phyloP scores from a whole-genome alignment of 2,888 invertebrate genomes.

The Diplazon laetatorius region DNA sequence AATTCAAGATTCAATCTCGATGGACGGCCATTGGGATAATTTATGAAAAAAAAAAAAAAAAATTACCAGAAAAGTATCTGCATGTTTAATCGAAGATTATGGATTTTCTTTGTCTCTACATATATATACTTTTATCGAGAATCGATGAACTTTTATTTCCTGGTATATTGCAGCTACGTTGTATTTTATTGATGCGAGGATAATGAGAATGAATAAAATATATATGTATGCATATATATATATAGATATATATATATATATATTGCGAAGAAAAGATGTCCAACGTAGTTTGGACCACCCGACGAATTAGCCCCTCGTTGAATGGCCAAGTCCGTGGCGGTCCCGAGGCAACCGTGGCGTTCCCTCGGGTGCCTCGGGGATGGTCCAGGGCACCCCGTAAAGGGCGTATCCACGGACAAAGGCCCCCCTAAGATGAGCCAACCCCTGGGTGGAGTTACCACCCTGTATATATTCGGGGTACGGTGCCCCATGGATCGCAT shows the following conservation, averaged over 20 bases:
- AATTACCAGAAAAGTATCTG: no score
- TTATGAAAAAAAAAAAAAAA: no score
- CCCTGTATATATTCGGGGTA: conserved; percentile 73
- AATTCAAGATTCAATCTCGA: conserved; percentile 19
- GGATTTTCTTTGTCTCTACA: no score
- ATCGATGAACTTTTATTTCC: neutral
- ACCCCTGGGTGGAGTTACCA: conserved; percentile 81
- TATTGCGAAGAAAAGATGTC: conserved; percentile 26
- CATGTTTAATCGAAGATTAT: no score
- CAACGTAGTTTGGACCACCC: conserved; percentile 72
- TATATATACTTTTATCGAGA: no score
- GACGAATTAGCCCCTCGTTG: conserved; percentile 77
- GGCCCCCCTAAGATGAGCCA: conserved; percentile 73
- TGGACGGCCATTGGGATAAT: neutral
- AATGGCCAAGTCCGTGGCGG: conserved; percentile 74
- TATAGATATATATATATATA: no score
- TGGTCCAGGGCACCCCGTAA: conserved; percentile 69
- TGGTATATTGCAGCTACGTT: conserved; percentile 15
- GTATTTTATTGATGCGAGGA: conserved; percentile 44
- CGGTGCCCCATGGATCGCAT: conserved; percentile 69
- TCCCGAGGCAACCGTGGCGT: conserved; percentile 49
- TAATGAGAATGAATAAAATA: conserved; percentile 16
- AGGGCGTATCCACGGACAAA: conserved; percentile 78
- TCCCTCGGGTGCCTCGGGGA: conserved; percentile 65
- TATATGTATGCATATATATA: no score